Evolutionary conservation across 1,140 invertebrate genomes (phyloP).

Genomic region (Drosophila tani): DNA sequence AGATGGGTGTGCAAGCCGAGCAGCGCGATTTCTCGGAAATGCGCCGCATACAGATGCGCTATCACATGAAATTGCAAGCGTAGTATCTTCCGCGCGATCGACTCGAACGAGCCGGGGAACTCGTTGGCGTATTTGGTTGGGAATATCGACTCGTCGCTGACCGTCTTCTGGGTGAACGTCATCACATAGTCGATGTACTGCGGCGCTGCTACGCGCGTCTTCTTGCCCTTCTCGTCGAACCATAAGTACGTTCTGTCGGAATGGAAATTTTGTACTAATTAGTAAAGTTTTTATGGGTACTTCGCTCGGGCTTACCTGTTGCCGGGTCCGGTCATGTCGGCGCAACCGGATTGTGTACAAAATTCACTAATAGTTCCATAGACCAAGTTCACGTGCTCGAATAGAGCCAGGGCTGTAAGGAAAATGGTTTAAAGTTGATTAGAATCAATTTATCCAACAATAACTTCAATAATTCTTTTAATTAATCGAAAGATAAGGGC

Average conservation of each 20-base stretch:
- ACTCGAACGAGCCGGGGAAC: slow-evolving; percentile 97
- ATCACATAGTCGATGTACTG: slow-evolving; percentile 99
- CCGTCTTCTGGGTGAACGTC: slow-evolving; percentile 98
- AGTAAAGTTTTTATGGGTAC: background rate
- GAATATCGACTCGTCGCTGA: slow-evolving; percentile 98
- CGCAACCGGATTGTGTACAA: slow-evolving; percentile 96
- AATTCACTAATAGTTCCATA: slow-evolving; percentile 99
- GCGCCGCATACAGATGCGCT: slow-evolving; percentile 98
- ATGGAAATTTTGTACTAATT: background rate
- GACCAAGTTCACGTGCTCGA: slow-evolving; percentile 98
- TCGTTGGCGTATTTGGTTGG: slow-evolving; percentile 99
- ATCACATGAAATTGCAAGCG: slow-evolving; percentile 98
- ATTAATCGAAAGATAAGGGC: background rate
- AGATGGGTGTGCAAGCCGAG: slow-evolving; percentile 97
- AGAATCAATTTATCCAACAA: too few relatives aligned
- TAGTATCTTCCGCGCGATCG: slow-evolving; percentile 97
- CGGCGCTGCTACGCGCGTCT: slow-evolving; percentile 97
- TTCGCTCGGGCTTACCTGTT: slow-evolving; percentile 88
- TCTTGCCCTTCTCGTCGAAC: slow-evolving; percentile 99
- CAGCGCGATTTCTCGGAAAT: slow-evolving; percentile 97
- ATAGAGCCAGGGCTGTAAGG: slow-evolving; percentile 90
- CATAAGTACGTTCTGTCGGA: slow-evolving; percentile 95
- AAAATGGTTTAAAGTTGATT: too few relatives aligned
- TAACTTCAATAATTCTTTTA: too few relatives aligned
- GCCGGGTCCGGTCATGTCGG: slow-evolving; percentile 97